Conservation (phyloP, 37 sponge, comb jelly and placozoan species). For the Cliona cf. orientalis region DNA sequence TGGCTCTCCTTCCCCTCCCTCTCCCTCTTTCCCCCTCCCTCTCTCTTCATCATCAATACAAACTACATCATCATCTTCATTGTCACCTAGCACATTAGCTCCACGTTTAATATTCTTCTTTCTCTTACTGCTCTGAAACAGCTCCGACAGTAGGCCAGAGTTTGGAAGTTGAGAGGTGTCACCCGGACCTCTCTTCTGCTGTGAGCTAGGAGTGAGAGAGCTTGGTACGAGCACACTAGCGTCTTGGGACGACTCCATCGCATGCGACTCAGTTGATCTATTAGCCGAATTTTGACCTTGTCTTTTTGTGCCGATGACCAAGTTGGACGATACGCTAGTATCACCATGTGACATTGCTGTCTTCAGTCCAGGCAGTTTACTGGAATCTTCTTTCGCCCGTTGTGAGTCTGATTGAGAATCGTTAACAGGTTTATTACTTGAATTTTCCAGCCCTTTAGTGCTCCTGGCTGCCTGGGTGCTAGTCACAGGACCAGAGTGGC, state of each 20-base stretch:
- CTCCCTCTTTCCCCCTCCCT: background rate
- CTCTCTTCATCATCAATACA: background rate
- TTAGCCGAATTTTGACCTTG: too few relatives aligned
- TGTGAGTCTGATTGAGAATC: too few relatives aligned
- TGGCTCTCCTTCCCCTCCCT: background rate
- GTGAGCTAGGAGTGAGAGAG: slow-evolving; percentile 23
- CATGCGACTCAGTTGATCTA: too few relatives aligned
- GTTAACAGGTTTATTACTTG: too few relatives aligned
- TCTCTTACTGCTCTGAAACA: slow-evolving; percentile 19
- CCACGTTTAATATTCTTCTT: background rate
- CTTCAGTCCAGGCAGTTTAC: too few relatives aligned
- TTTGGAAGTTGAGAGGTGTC: background rate
- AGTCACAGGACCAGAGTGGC: too few relatives aligned
- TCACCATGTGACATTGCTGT: too few relatives aligned
- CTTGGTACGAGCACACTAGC: slow-evolving; percentile 31
- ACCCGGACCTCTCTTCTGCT: background rate
- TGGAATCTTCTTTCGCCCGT: too few relatives aligned
- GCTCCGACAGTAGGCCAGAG: slow-evolving; percentile 2
- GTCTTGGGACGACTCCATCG: slow-evolving; percentile 16
- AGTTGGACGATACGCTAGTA: too few relatives aligned
- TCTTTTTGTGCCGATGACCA: too few relatives aligned
- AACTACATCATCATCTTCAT: background rate
- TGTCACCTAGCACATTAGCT: background rate
- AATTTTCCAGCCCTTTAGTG: too few relatives aligned
- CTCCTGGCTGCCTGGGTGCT: too few relatives aligned